Base-by-base conservation (phyloP, 2,113 vertebrate species). In the Tenrec ecaudatus region DNA sequence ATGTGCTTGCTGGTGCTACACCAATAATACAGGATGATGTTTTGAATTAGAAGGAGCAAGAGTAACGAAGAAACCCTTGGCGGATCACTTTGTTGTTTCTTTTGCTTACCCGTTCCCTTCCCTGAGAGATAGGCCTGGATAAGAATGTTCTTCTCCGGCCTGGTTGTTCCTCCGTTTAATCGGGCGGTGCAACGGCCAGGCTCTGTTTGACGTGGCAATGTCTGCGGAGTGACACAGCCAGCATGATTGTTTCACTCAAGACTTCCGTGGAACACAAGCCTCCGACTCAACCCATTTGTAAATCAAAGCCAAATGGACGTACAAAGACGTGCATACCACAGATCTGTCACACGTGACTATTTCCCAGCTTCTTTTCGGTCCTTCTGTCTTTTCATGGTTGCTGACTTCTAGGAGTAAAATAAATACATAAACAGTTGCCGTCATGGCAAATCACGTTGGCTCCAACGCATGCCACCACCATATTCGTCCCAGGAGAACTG, bases 11-110 rank as follows among this genome's bases (percentile, higher is more conserved):
- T 88, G 91, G 86, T 75, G 88, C 88, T 15, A 17, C 76, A 20
- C n/a, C 81, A 86, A 64, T 69, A 69, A 85, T 20, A 78, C 73
- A 87, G 91, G 14, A 62, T 66, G 47, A 71, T 94, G 94, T 94
- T 97, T 94, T 95, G 95, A 92, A 91, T 95, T 91, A 96, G 95
- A 58, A 76, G 11, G 60, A 84, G 81, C 36, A 83, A 68, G 79
- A 76, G 60, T 15, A 36, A 88, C 71, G 15, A 80, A 92, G 94
- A 92, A 93, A 86, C 36, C 82, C 81, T n/a, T 92, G 82, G 93
- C 93, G 1, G 23, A 53, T 60, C 9, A 11, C 75, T 64, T 27
- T 36, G 14, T 75, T 77, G 79, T 60, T 69, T 66, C 64, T 58
- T 47, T 25, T 33, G 40, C 47, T 68, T 69, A 43, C 60, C 64